These are phyloP conservation scores for Cydia fagiglandana DNA, from an alignment of 1,140 invertebrate species.

Conservation along the genomic window DNA sequence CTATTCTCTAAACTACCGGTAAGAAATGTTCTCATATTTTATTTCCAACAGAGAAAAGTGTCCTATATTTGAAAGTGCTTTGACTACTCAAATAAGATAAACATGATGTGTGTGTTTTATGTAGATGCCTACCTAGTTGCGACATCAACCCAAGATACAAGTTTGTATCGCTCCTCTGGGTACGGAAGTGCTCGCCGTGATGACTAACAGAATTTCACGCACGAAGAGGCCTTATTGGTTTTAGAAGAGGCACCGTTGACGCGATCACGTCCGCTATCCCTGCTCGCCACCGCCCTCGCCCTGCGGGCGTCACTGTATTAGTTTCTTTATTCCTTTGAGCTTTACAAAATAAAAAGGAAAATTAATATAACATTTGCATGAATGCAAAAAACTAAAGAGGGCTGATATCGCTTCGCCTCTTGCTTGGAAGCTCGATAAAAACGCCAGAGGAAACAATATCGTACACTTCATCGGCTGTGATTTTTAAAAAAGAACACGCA, in stretches of 20 bases:
- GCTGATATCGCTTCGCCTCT: constrained; percentile 16
- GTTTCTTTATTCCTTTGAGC: constrained; percentile 10
- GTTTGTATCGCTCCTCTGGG: constrained; percentile 28
- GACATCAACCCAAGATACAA: constrained; percentile 21
- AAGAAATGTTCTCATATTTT: neutral
- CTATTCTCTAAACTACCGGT: neutral
- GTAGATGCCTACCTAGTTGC: neutral
- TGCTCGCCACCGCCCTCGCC: neutral
- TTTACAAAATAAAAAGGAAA: constrained; percentile 11
- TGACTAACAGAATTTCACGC: constrained; percentile 40
- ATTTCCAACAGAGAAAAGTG: neutral
- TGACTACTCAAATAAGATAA: constrained; percentile 14
- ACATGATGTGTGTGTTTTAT: constrained; percentile 11
- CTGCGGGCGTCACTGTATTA: constrained; percentile 12
- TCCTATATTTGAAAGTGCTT: constrained; percentile 4
- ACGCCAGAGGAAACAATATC: constrained; percentile 55
- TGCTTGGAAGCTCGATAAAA: constrained; percentile 40
- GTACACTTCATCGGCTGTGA: constrained; percentile 45
- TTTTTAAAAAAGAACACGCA: constrained; percentile 54
- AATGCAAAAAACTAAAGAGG: constrained; percentile 17
- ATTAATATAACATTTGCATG: constrained; percentile 18
- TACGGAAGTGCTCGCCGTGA: constrained; percentile 29
- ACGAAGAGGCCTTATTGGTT: constrained; percentile 42
- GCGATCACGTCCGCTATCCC: constrained; percentile 39
- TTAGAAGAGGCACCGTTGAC: constrained; percentile 36